These are phyloP conservation scores for Hoplodrina ambigua DNA, from an alignment of 2,888 invertebrate genomes.

Conservation along the genomic window DNA sequence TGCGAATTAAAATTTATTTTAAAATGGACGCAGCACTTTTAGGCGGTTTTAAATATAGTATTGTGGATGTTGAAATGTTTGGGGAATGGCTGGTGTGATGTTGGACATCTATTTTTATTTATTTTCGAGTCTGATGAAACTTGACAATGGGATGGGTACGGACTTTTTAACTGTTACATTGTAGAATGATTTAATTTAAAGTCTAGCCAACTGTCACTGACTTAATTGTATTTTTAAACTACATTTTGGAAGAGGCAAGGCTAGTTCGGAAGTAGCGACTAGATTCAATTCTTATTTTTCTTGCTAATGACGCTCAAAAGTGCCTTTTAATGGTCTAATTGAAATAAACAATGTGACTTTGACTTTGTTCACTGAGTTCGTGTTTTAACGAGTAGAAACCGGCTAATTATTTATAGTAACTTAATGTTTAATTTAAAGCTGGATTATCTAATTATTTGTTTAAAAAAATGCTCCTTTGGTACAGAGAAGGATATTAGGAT, in stretches of 20 bases:
- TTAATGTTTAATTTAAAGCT: background rate
- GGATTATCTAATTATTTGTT: too few relatives aligned
- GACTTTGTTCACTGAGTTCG: background rate
- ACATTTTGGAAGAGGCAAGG: too few relatives aligned
- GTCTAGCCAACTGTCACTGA: slow-evolving; percentile 11
- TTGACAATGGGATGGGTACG: slow-evolving; percentile 14
- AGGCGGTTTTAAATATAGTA: slow-evolving; percentile 36
- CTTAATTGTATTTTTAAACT: slow-evolving; percentile 1
- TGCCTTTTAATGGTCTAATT: background rate
- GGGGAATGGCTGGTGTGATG: slow-evolving; percentile 8
- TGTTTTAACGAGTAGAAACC: background rate
- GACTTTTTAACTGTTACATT: slow-evolving; percentile 28
- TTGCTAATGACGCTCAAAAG: background rate
- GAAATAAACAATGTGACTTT: too few relatives aligned
- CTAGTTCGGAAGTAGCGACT: too few relatives aligned
- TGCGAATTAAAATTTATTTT: slow-evolving; percentile 35
- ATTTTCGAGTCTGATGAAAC: slow-evolving; percentile 32
- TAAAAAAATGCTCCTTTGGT: background rate
- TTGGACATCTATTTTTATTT: slow-evolving; percentile 32
- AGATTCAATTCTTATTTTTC: background rate
- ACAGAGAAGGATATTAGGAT: background rate
- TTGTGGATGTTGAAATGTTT: slow-evolving; percentile 20
- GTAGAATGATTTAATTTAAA: slow-evolving; percentile 28
- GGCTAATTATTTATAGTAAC: background rate
- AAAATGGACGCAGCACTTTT: slow-evolving; percentile 29